phyloP scores from a whole-genome alignment of 2,888 invertebrate species.

The Cryptocheilus praepositus region DNA sequence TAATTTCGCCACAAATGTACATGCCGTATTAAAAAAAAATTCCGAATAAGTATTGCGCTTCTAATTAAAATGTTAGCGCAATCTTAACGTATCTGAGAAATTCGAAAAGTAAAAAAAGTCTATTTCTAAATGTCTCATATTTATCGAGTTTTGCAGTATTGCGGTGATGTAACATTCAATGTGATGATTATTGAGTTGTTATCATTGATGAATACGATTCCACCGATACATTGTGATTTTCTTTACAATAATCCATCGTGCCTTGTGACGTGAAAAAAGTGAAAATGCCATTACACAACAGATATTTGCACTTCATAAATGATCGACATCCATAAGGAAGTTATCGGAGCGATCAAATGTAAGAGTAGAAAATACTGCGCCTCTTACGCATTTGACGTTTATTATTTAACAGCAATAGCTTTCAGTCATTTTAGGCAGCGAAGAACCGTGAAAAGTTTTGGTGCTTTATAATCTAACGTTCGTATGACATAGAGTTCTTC shows the following conservation, averaged over 20 bases:
- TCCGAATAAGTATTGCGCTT: not conserved
- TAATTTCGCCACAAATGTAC: not conserved
- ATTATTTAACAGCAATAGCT: not conserved
- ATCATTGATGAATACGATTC: not conserved
- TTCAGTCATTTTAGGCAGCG: conserved; percentile 18
- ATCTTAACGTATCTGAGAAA: conserved; percentile 24
- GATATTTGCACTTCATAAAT: not conserved
- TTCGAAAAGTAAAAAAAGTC: conserved; percentile 10
- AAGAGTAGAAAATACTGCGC: conserved; percentile 22
- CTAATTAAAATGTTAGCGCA: not conserved
- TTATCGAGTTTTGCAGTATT: conserved; percentile 17
- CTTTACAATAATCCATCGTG: not conserved
- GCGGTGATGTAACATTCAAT: conserved; percentile 18
- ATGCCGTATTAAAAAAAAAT: not conserved
- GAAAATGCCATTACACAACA: not conserved
- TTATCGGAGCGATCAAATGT: conserved; percentile 27
- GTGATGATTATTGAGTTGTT: not conserved
- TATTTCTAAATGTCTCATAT: conserved; percentile 27
- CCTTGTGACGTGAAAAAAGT: not conserved
- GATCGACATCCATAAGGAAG: not conserved
- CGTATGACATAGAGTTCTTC: not conserved
- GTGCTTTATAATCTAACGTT: not conserved
- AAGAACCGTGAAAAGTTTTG: not conserved
- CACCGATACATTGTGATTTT: not conserved
- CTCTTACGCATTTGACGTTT: conserved; percentile 13